Conservation (phyloP, 2,113 vertebrate genomes). For the Pavo muticus region DNA sequence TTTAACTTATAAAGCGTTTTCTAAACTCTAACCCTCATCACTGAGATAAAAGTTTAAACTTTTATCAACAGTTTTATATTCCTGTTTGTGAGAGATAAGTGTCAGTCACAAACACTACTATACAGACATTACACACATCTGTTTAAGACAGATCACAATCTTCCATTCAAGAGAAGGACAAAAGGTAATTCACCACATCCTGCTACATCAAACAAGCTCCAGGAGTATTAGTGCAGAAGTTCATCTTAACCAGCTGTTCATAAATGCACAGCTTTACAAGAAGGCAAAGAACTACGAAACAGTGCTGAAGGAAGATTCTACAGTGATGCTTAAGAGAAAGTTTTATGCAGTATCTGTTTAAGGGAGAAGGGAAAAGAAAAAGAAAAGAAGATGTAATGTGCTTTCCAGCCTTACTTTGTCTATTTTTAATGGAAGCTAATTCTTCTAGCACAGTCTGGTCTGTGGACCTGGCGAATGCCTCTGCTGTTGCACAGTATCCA, state of each 20-base stretch:
- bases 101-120: neutral
- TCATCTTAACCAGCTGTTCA: neutral
- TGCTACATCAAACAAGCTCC: neutral
- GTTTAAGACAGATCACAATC: neutral
- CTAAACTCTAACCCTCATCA: neutral
- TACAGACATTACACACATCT: neutral
- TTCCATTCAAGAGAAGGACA: neutral
- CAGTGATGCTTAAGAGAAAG: neutral
- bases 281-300: neutral
- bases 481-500: constrained; percentile 97
- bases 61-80: neutral
- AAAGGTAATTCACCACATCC: constrained; percentile 6
- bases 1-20: neutral
- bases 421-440: constrained; percentile 98
- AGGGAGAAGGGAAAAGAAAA: neutral
- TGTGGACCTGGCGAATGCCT: constrained; percentile 98
- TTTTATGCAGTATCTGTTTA: neutral
- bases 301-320: constrained; percentile 14
- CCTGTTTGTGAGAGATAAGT: neutral
- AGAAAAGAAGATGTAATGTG: neutral
- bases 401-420: constrained; percentile 91
- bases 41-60: neutral
- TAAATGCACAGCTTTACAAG: neutral
- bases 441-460: constrained; percentile 99
- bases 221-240: neutral